Conservation (phyloP, 2,888 invertebrate genomes). For the Spodoptera picta region DNA sequence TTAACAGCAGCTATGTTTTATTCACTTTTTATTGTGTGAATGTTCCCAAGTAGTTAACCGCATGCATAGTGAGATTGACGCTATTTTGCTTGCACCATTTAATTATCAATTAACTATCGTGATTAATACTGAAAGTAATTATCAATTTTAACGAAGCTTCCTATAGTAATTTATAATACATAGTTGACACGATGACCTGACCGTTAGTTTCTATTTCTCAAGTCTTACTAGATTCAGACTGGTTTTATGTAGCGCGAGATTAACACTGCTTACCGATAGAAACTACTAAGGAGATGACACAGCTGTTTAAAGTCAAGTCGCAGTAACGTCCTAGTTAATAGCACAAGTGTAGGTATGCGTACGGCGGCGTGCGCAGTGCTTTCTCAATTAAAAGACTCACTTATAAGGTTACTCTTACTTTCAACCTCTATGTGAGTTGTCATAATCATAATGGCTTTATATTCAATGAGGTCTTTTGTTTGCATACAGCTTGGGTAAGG, state of each 20-base stretch:
- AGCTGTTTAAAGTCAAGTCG: conserved; percentile 39
- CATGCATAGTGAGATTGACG: conserved; percentile 53
- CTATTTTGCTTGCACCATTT: conserved; percentile 63
- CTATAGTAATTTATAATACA: conserved; percentile 36
- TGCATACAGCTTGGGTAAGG: conserved; percentile 52
- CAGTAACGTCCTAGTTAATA: conserved; percentile 29
- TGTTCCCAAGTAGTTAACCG: conserved; percentile 77
- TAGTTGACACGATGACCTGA: conserved; percentile 51
- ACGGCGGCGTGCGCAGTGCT: conserved; percentile 29
- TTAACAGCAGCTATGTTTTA: conserved; percentile 71
- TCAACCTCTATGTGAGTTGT: conserved; percentile 54
- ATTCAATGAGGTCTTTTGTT: conserved; percentile 61
- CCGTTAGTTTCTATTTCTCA: conserved; percentile 44
- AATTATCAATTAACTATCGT: conserved; percentile 56
- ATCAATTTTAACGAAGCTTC: conserved; percentile 30
- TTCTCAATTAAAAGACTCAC: conserved; percentile 52
- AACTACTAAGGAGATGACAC: conserved; percentile 42
- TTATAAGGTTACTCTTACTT: conserved; percentile 60
- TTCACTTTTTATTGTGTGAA: conserved; percentile 77
- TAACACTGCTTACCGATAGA: conserved; percentile 32
- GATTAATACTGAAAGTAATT: conserved; percentile 50
- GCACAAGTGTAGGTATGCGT: conserved; percentile 26
- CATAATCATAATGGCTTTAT: conserved; percentile 56
- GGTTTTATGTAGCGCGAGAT: conserved; percentile 51
- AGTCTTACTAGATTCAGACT: conserved; percentile 42